Conservation (phyloP, 1,140 invertebrate species). For the Cydia splendana region DNA sequence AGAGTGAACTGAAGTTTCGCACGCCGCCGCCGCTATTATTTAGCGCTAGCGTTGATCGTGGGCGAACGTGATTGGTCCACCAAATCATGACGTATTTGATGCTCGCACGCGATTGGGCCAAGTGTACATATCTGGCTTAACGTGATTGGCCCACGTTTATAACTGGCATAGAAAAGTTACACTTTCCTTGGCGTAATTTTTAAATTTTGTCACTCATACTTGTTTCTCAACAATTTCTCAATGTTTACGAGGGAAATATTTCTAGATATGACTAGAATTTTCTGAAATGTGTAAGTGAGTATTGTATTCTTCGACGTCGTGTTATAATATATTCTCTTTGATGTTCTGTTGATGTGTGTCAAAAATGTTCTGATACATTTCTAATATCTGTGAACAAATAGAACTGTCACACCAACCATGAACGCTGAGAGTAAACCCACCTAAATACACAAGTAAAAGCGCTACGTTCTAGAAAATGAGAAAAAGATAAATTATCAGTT, state of each 20-base stretch:
- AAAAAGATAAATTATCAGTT: background rate
- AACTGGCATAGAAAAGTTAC: constrained; percentile 49
- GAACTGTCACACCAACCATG: background rate
- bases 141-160: constrained; percentile 74
- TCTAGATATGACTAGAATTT: background rate
- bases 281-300: background rate
- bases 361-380: too few species aligned
- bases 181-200: constrained; percentile 55
- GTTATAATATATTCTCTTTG: too few species aligned
- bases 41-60: constrained; percentile 77
- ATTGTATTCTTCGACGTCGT: too few species aligned
- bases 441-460: too few species aligned
- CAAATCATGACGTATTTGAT: constrained; percentile 56
- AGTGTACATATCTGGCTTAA: constrained; percentile 63
- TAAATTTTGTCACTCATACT: constrained; percentile 34
- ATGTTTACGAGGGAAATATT: background rate
- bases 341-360: background rate
- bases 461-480: background rate
- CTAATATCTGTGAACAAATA: background rate
- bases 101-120: constrained; percentile 54
- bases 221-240: constrained; percentile 22
- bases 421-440: background rate
- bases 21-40: constrained; percentile 71
- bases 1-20: constrained; percentile 69
- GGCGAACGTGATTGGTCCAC: constrained; percentile 62